phyloP scores from a whole-genome alignment of 2,113 vertebrate species.

The Microtus ochrogaster region DNA sequence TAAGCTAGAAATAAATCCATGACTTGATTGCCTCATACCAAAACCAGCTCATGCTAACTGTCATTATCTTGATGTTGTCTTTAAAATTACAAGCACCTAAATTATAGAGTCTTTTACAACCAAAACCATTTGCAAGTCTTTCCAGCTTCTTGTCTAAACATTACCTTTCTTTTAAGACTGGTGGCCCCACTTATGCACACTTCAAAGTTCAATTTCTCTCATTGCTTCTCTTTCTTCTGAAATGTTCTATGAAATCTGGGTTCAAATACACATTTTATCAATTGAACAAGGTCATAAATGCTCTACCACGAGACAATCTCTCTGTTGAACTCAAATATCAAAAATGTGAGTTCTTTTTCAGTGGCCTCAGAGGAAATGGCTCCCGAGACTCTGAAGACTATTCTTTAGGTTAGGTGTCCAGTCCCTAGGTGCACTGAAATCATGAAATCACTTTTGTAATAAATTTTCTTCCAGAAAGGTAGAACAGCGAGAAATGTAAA shows the following conservation, averaged over 20 bases:
- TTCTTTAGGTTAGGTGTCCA: background rate
- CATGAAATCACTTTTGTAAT: background rate
- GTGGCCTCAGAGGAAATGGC: background rate
- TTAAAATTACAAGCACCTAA: conserved; percentile 22
- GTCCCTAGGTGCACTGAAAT: background rate
- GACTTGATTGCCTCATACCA: background rate
- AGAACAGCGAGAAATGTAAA: background rate
- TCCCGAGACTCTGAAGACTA: fast-evolving
- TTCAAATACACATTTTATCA: background rate
- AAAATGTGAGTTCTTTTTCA: background rate
- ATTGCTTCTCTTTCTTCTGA: background rate
- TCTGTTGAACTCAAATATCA: background rate
- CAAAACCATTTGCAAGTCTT: background rate
- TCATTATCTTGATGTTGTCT: background rate
- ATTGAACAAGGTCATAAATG: background rate
- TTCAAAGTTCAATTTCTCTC: background rate
- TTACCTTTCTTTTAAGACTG: background rate
- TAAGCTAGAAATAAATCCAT: background rate
- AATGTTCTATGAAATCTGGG: background rate
- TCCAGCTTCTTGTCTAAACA: background rate
- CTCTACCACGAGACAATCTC: background rate
- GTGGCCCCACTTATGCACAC: background rate
- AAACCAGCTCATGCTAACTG: background rate
- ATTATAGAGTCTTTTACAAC: background rate
- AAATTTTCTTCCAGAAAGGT: background rate